Evolutionary conservation across 1,140 invertebrate genomes (phyloP), one percentile per base, ranked within the genome.

Genomic region (Drosophila ogumai): DNA sequence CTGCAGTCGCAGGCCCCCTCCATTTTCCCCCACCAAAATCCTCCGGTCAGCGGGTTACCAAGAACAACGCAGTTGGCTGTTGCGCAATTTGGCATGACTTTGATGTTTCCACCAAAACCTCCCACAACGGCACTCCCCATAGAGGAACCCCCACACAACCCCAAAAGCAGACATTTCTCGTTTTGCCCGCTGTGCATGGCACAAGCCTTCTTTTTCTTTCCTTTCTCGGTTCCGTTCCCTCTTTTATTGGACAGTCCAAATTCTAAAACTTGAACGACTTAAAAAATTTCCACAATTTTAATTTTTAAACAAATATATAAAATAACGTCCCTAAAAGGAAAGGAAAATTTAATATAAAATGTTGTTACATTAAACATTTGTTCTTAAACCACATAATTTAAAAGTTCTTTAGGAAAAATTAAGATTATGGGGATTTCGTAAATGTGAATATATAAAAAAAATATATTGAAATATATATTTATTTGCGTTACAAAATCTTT

Each of bases 81-180:
- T 88, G 84, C 84, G 84, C 85, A 88, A 88, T 90, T 88, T 77
- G 75, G 66, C 58, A 78, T 74, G 67, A 79, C 85, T 88, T 88
- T 90, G 84, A 88, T 84, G 81, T 88, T 71, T 46, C 66, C 49
- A 55, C 12, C 52, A 43, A 57, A 50, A 32, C 44, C 61, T 32
- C 63, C 54, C 31, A 58, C 28, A 36, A 46, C 25, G 22, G 44
- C 22, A 47, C 5, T 28, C 36, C 69, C 32, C 38, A 60, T 34
- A 40, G 34, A 47, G 19, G 19, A 40, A 34, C 64, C 41, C 19
- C 25, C 44, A 9, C 40, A 54, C 56, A 66, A 63, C 60, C 36
- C 38, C 41, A 36, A 52, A 75, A 58, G 46, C 54, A 75, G 41
- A 47, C 64, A 71, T 58, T 75, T 58, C 72, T 72, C 64, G 60